Percentiles rank a stretch among this genome's conserved stretches.
These are phyloP conservation scores for Porphyrio hochstetteri DNA, from an alignment of 2,113 vertebrate genomes.

Conservation along the genomic window DNA sequence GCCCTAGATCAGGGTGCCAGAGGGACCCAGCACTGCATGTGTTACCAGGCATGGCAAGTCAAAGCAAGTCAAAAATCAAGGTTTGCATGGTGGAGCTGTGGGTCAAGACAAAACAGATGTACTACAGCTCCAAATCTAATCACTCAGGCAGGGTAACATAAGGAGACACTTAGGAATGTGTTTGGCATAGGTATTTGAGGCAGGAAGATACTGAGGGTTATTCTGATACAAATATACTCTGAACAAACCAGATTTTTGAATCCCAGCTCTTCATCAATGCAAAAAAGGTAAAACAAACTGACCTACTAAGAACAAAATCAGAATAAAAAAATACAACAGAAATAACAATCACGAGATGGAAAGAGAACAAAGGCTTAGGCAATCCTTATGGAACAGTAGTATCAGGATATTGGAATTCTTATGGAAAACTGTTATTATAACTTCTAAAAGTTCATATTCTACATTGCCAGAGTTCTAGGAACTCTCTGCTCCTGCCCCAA, in stretches of 20 bases:
- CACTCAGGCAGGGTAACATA: neutral
- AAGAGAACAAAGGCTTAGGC: neutral
- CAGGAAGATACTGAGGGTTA: neutral
- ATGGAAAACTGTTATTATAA: neutral
- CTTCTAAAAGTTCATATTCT: neutral
- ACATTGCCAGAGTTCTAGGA: neutral
- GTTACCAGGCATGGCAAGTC: neutral
- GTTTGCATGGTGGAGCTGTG: neutral
- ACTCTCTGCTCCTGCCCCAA: neutral
- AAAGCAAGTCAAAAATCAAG: neutral
- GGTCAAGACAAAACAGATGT: neutral
- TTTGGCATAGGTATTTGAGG: conserved; percentile 10
- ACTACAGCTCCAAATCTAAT: conserved; percentile 25
- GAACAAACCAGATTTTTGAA: conserved; percentile 25
- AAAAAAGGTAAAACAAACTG: conserved; percentile 4
- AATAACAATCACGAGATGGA: neutral
- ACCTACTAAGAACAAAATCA: neutral
- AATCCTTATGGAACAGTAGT: neutral
- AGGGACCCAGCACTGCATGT: neutral
- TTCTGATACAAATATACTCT: conserved; percentile 46
- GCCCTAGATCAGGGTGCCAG: neutral
- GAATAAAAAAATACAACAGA: neutral
- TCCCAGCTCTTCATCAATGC: conserved; percentile 8
- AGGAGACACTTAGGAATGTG: neutral
- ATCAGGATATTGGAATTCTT: neutral